phyloP scores from a whole-genome alignment of 2,888 invertebrate genomes.

The Cephus rjabovi region DNA sequence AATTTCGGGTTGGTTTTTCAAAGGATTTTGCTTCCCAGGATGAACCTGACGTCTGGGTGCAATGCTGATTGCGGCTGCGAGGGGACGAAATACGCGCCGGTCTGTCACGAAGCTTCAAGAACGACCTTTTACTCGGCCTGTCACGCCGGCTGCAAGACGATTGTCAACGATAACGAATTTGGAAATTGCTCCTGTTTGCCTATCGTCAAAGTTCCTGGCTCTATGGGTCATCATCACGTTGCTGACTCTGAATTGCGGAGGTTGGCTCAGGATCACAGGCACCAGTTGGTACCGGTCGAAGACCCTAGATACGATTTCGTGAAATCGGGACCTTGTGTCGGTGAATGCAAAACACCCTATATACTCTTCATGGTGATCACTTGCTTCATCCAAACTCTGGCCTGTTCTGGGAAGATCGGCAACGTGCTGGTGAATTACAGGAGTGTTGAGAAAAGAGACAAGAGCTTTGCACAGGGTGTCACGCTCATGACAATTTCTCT shows the following conservation, averaged over 20 bases:
- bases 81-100: slow-evolving; percentile 73
- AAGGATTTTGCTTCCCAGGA: slow-evolving; percentile 53
- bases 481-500: slow-evolving; percentile 73
- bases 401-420: slow-evolving; percentile 76
- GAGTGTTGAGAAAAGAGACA: slow-evolving; percentile 72
- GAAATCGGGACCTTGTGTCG: slow-evolving; percentile 59
- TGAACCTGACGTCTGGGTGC: slow-evolving; percentile 70
- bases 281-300: neutral
- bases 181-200: slow-evolving; percentile 55
- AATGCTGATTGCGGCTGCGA: slow-evolving; percentile 73
- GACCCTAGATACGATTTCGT: slow-evolving; percentile 29
- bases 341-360: slow-evolving; percentile 61
- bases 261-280: neutral
- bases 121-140: slow-evolving; percentile 79
- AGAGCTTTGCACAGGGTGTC: slow-evolving; percentile 75
- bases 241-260: neutral
- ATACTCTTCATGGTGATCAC: slow-evolving; percentile 67
- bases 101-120: slow-evolving; percentile 71
- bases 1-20: neutral
- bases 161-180: slow-evolving; percentile 55
- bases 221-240: neutral
- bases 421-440: slow-evolving; percentile 76
- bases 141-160: slow-evolving; percentile 75
- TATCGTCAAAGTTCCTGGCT: neutral
- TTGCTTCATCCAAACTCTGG: slow-evolving; percentile 71